These are phyloP conservation scores for Sinhomidia bicolor DNA, from an alignment of 2,888 invertebrate genomes.

Conservation along the genomic window DNA sequence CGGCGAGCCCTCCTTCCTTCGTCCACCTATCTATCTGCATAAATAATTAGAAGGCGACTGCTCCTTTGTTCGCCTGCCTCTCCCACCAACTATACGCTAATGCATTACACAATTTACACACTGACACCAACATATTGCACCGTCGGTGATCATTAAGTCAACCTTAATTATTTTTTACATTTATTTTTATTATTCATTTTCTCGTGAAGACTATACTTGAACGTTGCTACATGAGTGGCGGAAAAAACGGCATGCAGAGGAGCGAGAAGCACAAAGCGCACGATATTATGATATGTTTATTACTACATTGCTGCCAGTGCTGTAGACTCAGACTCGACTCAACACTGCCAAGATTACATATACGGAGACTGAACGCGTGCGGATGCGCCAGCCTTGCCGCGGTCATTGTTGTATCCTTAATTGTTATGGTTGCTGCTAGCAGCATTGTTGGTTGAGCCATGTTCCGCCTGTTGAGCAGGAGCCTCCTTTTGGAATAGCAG, in stretches of 20 bases:
- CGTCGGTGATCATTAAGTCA: slow-evolving; percentile 22
- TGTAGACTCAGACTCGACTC: too few species aligned
- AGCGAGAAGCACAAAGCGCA: background rate
- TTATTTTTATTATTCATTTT: slow-evolving; percentile 22
- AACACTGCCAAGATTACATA: too few species aligned
- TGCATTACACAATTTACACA: background rate
- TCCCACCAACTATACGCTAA: too few species aligned
- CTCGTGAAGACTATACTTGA: background rate
- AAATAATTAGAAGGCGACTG: background rate
- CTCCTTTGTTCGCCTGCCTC: too few species aligned
- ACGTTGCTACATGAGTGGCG: background rate
- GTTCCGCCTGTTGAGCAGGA: background rate
- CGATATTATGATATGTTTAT: too few species aligned
- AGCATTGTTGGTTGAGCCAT: background rate
- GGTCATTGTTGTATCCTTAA: background rate
- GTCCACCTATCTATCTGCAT: slow-evolving; percentile 11
- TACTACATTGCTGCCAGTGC: too few species aligned
- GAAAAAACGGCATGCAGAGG: background rate
- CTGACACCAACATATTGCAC: slow-evolving; percentile 22
- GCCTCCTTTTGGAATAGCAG: background rate
- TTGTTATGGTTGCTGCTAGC: background rate
- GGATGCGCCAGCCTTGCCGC: background rate
- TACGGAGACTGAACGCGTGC: background rate
- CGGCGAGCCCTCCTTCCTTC: background rate
- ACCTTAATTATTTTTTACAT: slow-evolving; percentile 43